A percentile compares a stretch with the other conserved stretches of the same genome.
Evolutionary conservation across 2,888 invertebrate genomes (phyloP).

Genomic region (Macrosiphum euphorbiae): DNA sequence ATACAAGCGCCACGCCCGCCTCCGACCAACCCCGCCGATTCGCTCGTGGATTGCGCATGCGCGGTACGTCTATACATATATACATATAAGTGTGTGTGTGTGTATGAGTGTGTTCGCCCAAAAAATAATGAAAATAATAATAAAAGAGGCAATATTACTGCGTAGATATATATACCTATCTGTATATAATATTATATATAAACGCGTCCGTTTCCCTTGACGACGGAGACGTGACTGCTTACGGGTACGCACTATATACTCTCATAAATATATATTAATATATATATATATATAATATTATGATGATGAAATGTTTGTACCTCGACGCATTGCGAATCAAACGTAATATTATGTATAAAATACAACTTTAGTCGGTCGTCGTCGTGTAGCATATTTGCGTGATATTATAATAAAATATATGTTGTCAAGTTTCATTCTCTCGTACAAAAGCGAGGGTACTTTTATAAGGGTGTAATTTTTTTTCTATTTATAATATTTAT

Average conservation of each 20-base stretch:
- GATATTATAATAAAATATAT: background rate
- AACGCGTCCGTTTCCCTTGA: background rate
- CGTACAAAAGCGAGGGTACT: background rate
- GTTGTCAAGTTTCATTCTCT: background rate
- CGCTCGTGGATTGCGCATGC: background rate
- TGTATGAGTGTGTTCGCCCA: background rate
- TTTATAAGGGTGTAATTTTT: too few relatives aligned
- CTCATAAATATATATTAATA: background rate
- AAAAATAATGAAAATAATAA: conserved; percentile 20
- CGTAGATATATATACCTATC: background rate
- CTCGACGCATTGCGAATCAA: background rate
- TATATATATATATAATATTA: too few relatives aligned
- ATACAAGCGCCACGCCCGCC: conserved; percentile 58
- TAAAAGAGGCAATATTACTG: conserved; percentile 2
- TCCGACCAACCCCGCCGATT: conserved; percentile 30
- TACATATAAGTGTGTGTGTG: background rate
- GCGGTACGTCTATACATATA: background rate
- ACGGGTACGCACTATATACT: background rate
- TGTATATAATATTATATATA: background rate
- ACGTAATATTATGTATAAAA: background rate
- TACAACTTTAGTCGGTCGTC: background rate
- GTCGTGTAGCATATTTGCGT: background rate
- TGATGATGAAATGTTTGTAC: background rate
- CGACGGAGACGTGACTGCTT: background rate
- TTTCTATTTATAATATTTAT: background rate